phyloP scores from a whole-genome alignment of 2,797 vertebrate genomes.

The Podarcis siculus region DNA sequence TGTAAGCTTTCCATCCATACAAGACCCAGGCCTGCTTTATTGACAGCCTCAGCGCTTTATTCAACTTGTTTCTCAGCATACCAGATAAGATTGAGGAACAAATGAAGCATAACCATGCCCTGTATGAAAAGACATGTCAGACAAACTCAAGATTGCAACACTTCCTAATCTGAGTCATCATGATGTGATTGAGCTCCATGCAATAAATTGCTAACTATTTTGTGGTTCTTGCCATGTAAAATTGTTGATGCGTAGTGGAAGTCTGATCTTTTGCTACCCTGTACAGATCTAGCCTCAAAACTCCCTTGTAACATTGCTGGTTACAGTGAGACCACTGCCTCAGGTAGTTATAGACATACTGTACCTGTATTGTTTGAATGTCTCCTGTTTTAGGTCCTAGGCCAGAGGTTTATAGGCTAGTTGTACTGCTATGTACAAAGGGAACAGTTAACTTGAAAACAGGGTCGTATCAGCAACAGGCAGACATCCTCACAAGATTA shows the following conservation, averaged over 20 bases:
- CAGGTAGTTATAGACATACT: slow-evolving; percentile 5
- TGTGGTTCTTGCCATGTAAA: not conserved
- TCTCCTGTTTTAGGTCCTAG: slow-evolving; percentile 26
- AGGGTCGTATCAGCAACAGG: slow-evolving; percentile 70
- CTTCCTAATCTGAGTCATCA: not conserved
- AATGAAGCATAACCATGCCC: fast-evolving
- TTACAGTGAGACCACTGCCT: slow-evolving; percentile 8
- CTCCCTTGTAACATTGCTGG: not conserved
- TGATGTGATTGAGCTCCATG: not conserved
- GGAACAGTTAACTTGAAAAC: slow-evolving; percentile 63
- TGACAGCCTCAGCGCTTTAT: not conserved
- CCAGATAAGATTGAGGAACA: fast-evolving
- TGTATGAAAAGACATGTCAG: not conserved
- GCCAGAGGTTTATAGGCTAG: slow-evolving; percentile 71
- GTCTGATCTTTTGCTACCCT: too few relatives aligned
- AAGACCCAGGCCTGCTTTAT: not conserved
- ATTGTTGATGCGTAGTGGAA: slow-evolving; percentile 38
- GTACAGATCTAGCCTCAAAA: not conserved
- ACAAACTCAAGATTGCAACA: not conserved
- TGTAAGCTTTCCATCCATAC: not conserved
- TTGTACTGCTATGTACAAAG: slow-evolving; percentile 54
- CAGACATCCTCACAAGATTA: slow-evolving; percentile 63
- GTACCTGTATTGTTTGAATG: slow-evolving; percentile 30
- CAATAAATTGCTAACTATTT: not conserved
- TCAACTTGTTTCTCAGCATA: not conserved